Evolutionary conservation across 2,888 invertebrate genomes (phyloP).

Genomic region (Copidosoma aretas): DNA sequence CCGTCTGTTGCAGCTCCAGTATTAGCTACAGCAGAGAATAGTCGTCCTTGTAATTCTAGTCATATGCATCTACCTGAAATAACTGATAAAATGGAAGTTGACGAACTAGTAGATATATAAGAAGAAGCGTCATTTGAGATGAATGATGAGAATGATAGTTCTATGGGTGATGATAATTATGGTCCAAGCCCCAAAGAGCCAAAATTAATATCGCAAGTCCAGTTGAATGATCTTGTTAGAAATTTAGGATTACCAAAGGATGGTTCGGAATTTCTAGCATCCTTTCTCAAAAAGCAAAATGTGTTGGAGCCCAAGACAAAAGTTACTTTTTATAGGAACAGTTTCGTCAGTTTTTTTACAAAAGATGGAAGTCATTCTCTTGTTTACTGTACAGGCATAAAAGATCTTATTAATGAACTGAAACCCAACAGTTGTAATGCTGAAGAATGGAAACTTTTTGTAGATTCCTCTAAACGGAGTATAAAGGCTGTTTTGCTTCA

Average conservation of each 20-base stretch:
- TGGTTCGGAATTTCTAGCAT: not conserved
- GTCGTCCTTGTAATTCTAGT: not conserved
- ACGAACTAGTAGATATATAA: no score
- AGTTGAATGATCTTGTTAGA: not conserved
- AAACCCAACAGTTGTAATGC: not conserved
- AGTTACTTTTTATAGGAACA: constrained; percentile 3
- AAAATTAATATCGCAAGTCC: not conserved
- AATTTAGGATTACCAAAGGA: no score
- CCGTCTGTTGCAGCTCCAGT: not conserved
- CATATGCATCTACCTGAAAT: not conserved
- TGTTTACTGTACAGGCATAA: constrained; percentile 13
- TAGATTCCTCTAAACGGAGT: constrained; percentile 15
- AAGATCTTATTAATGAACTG: constrained; percentile 14
- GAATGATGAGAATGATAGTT: constrained; percentile 13
- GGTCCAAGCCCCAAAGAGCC: not conserved
- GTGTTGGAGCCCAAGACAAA: not conserved
- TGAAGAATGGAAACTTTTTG: constrained; percentile 21
- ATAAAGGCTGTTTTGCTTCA: constrained; percentile 20
- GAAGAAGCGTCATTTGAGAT: not conserved
- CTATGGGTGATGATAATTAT: constrained; percentile 20
- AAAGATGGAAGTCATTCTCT: not conserved
- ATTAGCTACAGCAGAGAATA: constrained; percentile 2
- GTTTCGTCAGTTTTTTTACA: not conserved
- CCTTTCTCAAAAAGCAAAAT: not conserved
- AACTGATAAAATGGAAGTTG: constrained; percentile 6